Evolutionary conservation across 2,888 invertebrate species (phyloP), one percentile per base, ranked within the genome.

Genomic region (Malachius bipustulatus): DNA sequence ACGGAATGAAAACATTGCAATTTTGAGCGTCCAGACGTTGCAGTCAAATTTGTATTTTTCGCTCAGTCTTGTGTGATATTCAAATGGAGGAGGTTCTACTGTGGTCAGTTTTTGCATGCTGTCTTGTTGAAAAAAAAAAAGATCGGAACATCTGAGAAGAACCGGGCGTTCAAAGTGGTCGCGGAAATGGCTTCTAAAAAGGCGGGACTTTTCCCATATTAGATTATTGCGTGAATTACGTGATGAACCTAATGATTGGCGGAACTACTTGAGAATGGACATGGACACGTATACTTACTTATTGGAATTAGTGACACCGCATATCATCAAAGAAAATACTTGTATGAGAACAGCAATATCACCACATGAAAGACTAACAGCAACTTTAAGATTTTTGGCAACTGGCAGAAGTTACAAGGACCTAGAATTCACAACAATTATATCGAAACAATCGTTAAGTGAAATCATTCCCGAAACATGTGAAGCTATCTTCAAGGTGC

Each of bases 381-480:
- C n/a, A n/a, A n/a, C n/a, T n/a, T n/a, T n/a, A n/a, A n/a, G n/a
- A n/a, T n/a, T n/a, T n/a, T 40, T 50, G 38, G 47, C 47, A 38
- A 50, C 50, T 38, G 51, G 54, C 35, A 47, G 48, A 37, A 45
- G 45, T 27, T 54, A 50, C 41, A 38, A 38, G 32, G 44, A 46
- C 40, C 43, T 52, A 15, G 45, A 52, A 38, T 51, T 46, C 40
- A 40, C 50, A 33, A 45, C 47, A 30, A 46, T 47, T 28, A 52
- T 51, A 38, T 51, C 49, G 34, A 42, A 45, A 33, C 48, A 49
- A 42, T 38, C 50, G 26, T 32, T 53, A 36, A 38, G 34, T 38
- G 30, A 38, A 38, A 38, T 38, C 34, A 38, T 38, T 35, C 34
- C 35, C 35, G 35, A 38, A 38, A 38, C 38, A 38, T 38, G 38